Evolutionary conservation across 2,113 vertebrate species (phyloP), one percentile per base, ranked within the genome.

Genomic region (Xiphorhynchus elegans): DNA sequence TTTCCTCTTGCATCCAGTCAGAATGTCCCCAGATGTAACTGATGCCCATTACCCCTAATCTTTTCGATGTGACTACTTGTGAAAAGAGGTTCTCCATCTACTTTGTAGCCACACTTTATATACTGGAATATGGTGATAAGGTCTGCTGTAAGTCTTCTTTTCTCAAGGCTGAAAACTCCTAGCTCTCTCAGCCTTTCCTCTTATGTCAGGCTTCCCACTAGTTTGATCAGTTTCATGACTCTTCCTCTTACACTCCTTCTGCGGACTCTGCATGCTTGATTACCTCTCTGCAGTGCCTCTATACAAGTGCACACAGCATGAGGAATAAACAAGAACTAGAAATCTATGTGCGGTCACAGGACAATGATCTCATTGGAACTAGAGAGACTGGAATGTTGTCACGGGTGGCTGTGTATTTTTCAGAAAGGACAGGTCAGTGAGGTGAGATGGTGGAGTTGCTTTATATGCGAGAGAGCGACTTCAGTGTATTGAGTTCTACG

Each of bases 321-420:
- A 76, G 15, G n/a, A 31, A 55, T 21, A 53, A 60, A 35, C 20
- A 69, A 64, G n/a, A 55, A 68, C 26, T 25, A 53, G 19, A 75
- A 68, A 68, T 35, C n/a, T 35, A 1, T 39, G 4, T 60, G 47
- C 10, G 24, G 46, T 35, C 0, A 0, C 17, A 55, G 55, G 62
- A 31, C 47, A n/a, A 17, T 10, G 33, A 40, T 40, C 53, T n/a
- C 47, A 31, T 8, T 40, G n/a, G 24, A 60, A 12, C 40, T 55
- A 47, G 28, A 47, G 78, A 68, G 47, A 60, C 14, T 60, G 46
- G 26, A 60, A 35, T n/a, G n/a, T 17, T 35, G 29, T 31, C n/a
- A 25, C 15, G 20, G 47, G 29, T 31, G 39, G 16, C n/a, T 20
- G 3, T 15, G 24, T 25, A 21, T 9, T 3, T 40, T 68, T 13